Evolutionary conservation across 2,797 vertebrate genomes (phyloP).

Genomic region (Hemitrygon akajei): DNA sequence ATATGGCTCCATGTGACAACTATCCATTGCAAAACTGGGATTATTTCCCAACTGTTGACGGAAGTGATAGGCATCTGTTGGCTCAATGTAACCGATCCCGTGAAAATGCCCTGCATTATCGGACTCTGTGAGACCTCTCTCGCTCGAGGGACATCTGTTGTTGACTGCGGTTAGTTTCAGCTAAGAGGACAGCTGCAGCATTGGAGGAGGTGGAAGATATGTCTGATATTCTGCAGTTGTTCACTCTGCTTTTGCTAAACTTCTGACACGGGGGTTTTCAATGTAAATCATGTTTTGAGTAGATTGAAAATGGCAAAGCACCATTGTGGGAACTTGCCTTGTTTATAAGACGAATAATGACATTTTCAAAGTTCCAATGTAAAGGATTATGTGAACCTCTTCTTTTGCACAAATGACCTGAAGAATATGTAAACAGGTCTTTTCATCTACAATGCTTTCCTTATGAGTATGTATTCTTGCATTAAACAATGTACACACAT

Average conservation of each 20-base stretch:
- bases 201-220: slow-evolving; percentile 29
- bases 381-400: neutral
- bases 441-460: neutral
- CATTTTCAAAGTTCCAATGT: neutral
- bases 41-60: slow-evolving; percentile 39
- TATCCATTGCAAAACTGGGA: slow-evolving; percentile 21
- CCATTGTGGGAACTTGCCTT: neutral
- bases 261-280: neutral
- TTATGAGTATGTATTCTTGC: neutral
- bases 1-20: neutral
- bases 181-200: slow-evolving; percentile 2
- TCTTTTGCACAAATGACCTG: neutral
- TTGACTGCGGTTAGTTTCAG: slow-evolving; percentile 7
- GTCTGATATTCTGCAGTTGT: slow-evolving; percentile 23
- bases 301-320: neutral
- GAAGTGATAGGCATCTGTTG: slow-evolving; percentile 54
- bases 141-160: slow-evolving; percentile 5
- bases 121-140: slow-evolving; percentile 37
- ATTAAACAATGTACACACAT: neutral
- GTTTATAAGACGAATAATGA: neutral
- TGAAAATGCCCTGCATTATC: slow-evolving; percentile 45
- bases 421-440: neutral
- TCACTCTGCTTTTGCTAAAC: neutral
- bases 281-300: slow-evolving; percentile 24
- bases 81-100: slow-evolving; percentile 51